A percentile compares a stretch with the other conserved stretches of the same genome.
phyloP scores from a whole-genome alignment of 2,888 invertebrate species.

The Megalurothrips usitatus region DNA sequence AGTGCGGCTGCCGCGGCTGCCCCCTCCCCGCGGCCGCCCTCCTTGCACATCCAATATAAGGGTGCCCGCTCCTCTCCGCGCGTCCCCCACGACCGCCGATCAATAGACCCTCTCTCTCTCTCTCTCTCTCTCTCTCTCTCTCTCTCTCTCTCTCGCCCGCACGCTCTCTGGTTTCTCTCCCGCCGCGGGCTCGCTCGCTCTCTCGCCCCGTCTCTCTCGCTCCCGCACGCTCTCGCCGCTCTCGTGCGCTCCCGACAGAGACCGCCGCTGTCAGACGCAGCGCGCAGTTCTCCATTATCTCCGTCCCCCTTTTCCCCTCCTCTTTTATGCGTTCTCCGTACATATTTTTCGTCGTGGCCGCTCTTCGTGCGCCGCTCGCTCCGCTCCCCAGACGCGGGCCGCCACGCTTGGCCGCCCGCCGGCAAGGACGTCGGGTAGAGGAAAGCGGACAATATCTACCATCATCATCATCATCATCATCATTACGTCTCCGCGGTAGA shows the following conservation, averaged over 20 bases:
- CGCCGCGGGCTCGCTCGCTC: background rate
- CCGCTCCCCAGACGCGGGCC: background rate
- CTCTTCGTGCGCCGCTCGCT: background rate
- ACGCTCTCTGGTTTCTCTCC: background rate
- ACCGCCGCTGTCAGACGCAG: slow-evolving; percentile 11
- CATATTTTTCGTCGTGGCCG: slow-evolving; percentile 12
- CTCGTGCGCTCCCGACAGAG: background rate
- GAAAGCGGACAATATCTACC: too few relatives aligned
- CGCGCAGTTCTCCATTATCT: slow-evolving; percentile 26
- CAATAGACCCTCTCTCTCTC: background rate
- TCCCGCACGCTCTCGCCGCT: background rate
- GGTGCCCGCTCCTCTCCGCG: background rate
- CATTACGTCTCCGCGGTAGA: too few relatives aligned
- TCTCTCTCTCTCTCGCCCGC: background rate
- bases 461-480: too few relatives aligned
- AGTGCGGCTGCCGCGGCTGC: background rate
- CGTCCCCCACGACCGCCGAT: background rate
- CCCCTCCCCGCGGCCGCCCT: background rate
- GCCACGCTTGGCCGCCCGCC: slow-evolving; percentile 14
- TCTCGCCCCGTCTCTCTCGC: background rate
- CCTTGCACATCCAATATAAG: slow-evolving; percentile 19
- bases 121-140: background rate
- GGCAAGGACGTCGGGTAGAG: background rate
- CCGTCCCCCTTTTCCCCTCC: slow-evolving; percentile 13
- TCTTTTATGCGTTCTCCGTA: slow-evolving; percentile 20